Evolutionary conservation across 2,797 vertebrate genomes (phyloP).

Genomic region (Chlorospingus semifuscus): DNA sequence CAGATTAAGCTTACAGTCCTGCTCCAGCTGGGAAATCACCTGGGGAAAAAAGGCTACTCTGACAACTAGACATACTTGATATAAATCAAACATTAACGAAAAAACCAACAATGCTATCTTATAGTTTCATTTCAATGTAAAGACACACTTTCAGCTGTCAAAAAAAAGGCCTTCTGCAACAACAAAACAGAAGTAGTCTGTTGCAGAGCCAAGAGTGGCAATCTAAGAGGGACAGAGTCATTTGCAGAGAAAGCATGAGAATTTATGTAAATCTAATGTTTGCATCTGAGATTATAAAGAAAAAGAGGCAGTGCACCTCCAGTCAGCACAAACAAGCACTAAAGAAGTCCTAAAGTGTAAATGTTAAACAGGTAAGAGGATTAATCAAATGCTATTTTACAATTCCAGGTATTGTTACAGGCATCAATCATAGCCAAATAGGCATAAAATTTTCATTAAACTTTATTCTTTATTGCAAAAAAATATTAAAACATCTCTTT

Average conservation of each 20-base stretch:
- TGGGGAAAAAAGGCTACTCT: background rate
- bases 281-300: background rate
- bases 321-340: background rate
- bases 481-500: background rate
- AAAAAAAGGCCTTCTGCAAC: background rate
- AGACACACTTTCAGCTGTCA: background rate
- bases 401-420: background rate
- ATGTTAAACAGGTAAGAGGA: background rate
- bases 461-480: background rate
- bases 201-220: background rate
- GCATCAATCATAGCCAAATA: background rate
- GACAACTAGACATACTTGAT: background rate
- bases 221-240: background rate
- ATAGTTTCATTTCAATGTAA: background rate
- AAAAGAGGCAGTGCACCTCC: background rate
- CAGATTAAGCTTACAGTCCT: background rate
- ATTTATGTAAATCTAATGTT: background rate
- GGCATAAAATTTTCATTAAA: background rate
- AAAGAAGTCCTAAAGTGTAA: background rate
- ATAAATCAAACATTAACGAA: background rate
- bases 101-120: background rate
- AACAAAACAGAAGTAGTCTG: background rate
- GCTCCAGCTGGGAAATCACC: background rate
- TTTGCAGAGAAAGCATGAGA: background rate
- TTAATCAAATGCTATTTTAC: background rate